Conservation (phyloP, 1,140 invertebrate genomes). For the Ceratosolen solmsi region DNA sequence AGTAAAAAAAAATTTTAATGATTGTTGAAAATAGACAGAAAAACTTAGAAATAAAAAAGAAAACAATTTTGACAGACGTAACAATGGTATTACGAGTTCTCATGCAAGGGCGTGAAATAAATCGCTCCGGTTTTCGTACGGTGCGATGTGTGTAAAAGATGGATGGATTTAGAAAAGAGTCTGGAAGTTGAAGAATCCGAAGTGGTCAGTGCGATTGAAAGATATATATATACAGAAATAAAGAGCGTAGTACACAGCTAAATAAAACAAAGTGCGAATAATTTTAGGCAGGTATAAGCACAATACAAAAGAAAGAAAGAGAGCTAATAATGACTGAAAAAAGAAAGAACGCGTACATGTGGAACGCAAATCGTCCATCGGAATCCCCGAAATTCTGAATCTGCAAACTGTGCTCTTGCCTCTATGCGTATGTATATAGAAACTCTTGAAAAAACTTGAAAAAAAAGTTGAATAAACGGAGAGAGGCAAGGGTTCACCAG, state of each 20-base stretch:
- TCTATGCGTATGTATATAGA: not conserved
- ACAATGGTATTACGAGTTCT: constrained; percentile 49
- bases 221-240: constrained; percentile 34
- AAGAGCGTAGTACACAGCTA: not conserved
- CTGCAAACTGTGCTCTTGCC: too few species aligned
- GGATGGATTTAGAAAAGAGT: constrained; percentile 37
- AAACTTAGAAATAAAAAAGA: constrained; percentile 4
- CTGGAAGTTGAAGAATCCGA: constrained; percentile 36
- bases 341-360: not conserved
- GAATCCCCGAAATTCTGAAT: constrained; percentile 64
- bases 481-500: constrained; percentile 39
- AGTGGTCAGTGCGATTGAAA: not conserved
- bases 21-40: not conserved
- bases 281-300: constrained; percentile 31
- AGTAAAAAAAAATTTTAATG: not conserved
- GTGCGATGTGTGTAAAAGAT: constrained; percentile 51
- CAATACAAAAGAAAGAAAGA: not conserved
- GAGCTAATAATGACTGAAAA: constrained; percentile 7
- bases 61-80: constrained; percentile 49
- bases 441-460: constrained; percentile 43
- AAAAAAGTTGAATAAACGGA: constrained; percentile 29
- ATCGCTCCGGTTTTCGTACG: constrained; percentile 46
- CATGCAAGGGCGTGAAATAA: constrained; percentile 43
- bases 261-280: constrained; percentile 19
- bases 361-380: constrained; percentile 49